These are phyloP conservation scores for Scolopax rusticola DNA, from an alignment of 2,797 vertebrate species.

Conservation along the genomic window DNA sequence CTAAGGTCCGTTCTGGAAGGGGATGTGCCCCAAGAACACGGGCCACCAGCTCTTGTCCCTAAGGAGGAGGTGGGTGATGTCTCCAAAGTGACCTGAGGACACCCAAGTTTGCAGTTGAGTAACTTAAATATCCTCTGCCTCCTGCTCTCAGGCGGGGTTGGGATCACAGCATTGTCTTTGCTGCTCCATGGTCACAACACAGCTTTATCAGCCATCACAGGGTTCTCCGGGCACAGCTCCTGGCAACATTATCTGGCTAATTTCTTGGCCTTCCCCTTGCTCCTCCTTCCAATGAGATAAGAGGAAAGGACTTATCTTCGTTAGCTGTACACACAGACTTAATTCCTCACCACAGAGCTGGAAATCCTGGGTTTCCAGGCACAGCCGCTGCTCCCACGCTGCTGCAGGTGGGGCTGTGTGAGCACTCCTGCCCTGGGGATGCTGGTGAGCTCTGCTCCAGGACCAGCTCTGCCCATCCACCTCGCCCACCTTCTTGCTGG, in stretches of 20 bases:
- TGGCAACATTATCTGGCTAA: constrained; percentile 34
- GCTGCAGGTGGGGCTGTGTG: neutral
- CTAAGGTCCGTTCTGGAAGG: neutral
- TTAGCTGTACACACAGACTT: constrained; percentile 6
- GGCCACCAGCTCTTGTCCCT: neutral
- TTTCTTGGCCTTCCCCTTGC: constrained; percentile 21
- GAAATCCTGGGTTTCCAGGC: constrained; percentile 49
- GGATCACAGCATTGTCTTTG: neutral
- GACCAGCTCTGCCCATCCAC: neutral
- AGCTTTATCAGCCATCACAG: neutral
- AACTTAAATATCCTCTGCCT: neutral
- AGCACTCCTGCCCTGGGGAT: neutral
- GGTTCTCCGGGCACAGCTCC: neutral
- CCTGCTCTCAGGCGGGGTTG: neutral
- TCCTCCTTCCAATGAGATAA: constrained; percentile 48
- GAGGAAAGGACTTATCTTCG: constrained; percentile 12
- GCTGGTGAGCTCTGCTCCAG: accelerated
- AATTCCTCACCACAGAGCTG: neutral
- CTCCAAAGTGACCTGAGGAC: neutral
- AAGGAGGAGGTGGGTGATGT: neutral
- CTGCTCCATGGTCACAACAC: neutral
- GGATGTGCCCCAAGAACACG: accelerated
- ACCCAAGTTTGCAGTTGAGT: neutral
- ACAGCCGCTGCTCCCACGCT: neutral
- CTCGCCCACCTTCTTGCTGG: accelerated